Percentiles rank a stretch among this genome's conserved stretches.
These are phyloP conservation scores for Helicorthomorpha holstii DNA, from an alignment of 1,140 invertebrate genomes.

Conservation along the genomic window DNA sequence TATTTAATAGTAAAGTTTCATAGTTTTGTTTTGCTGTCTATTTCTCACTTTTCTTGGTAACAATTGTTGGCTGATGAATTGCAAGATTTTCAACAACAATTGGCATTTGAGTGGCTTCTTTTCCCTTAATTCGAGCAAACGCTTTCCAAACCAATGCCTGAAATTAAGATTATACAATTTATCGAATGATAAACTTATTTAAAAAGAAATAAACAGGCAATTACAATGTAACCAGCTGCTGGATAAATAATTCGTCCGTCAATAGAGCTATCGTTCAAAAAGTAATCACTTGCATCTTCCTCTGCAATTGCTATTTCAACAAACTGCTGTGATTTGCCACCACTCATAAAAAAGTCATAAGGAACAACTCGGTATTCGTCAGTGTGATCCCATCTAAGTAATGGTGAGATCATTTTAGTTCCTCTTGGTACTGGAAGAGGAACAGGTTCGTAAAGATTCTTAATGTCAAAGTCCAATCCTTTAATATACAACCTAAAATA, in stretches of 20 bases:
- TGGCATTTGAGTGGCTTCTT: slow-evolving; percentile 56
- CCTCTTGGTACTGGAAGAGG: slow-evolving; percentile 44
- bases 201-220: slow-evolving; percentile 22
- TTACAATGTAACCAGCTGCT: slow-evolving; percentile 73
- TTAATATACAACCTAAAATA: slow-evolving; percentile 48
- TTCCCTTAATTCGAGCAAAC: slow-evolving; percentile 61
- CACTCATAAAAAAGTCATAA: slow-evolving; percentile 20
- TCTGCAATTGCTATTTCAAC: not conserved
- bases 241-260: slow-evolving; percentile 88
- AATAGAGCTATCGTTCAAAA: slow-evolving; percentile 69
- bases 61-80: slow-evolving; percentile 79
- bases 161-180: not conserved
- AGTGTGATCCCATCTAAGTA: slow-evolving; percentile 81
- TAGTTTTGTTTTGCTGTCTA: not conserved
- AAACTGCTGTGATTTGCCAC: not conserved
- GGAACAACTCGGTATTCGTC: slow-evolving; percentile 53
- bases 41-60: slow-evolving; percentile 48
- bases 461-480: slow-evolving; percentile 55
- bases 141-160: slow-evolving; percentile 68
- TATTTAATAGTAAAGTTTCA: not conserved
- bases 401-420: slow-evolving; percentile 68
- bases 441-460: slow-evolving; percentile 49
- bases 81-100: slow-evolving; percentile 73
- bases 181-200: not conserved
- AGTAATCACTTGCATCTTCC: slow-evolving; percentile 41